phyloP scores from a whole-genome alignment of 2,888 invertebrate species.

The Chymomyza procnemis region DNA sequence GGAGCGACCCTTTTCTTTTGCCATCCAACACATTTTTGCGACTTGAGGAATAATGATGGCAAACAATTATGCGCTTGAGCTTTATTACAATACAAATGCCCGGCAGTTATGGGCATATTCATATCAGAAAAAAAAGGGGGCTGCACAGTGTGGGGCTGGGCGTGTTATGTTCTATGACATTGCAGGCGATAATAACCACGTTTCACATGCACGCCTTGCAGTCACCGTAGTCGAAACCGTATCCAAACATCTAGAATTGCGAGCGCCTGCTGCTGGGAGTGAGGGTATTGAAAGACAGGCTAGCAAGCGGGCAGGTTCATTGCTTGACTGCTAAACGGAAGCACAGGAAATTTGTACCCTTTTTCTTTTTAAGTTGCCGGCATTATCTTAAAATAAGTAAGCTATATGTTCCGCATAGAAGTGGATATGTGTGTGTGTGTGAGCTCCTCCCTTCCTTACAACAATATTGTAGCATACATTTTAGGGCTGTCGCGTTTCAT shows the following conservation, averaged over 20 bases:
- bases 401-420: slow-evolving; percentile 38
- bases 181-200: slow-evolving; percentile 70
- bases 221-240: background rate
- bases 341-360: slow-evolving; percentile 69
- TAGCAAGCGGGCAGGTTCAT: background rate
- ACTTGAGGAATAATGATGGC: slow-evolving; percentile 62
- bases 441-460: background rate
- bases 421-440: background rate
- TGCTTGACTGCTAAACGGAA: slow-evolving; percentile 42
- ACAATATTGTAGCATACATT: background rate
- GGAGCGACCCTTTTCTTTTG: background rate
- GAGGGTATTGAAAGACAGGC: slow-evolving; percentile 53
- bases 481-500: slow-evolving; percentile 41
- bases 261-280: slow-evolving; percentile 11
- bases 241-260: slow-evolving; percentile 7
- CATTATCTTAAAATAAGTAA: slow-evolving; percentile 70
- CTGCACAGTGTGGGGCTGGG: background rate
- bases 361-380: slow-evolving; percentile 51
- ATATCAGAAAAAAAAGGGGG: slow-evolving; percentile 1
- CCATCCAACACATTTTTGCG: slow-evolving; percentile 14
- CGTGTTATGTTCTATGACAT: slow-evolving; percentile 28
- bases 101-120: slow-evolving; percentile 57
- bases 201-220: slow-evolving; percentile 55
- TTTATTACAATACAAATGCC: slow-evolving; percentile 70
- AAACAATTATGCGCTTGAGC: slow-evolving; percentile 70